Evolutionary conservation across 1,140 invertebrate genomes (phyloP).

Genomic region (Sycobia sp.): DNA sequence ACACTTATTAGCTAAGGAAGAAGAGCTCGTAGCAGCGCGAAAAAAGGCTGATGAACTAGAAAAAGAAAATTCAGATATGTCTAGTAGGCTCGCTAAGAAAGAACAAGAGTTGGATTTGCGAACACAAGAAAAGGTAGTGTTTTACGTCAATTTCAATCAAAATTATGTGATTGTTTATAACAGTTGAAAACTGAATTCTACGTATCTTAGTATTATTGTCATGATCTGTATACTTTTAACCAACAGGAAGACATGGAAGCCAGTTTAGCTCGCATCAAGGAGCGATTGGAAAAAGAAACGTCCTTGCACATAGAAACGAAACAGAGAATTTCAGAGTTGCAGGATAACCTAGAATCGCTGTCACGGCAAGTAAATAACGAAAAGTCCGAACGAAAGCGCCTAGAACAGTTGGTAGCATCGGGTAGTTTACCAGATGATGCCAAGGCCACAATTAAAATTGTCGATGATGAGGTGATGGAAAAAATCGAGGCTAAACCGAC

Average conservation of each 20-base stretch:
- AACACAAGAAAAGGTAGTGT: conserved; percentile 79
- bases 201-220: no score
- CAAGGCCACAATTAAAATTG: conserved; percentile 70
- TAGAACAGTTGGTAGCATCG: conserved; percentile 84
- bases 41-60: conserved; percentile 87
- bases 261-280: conserved; percentile 81
- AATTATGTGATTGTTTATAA: no score
- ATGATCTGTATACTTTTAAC: no score
- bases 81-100: conserved; percentile 85
- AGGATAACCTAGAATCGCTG: conserved; percentile 58
- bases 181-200: no score
- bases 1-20: conserved; percentile 89
- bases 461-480: conserved; percentile 58
- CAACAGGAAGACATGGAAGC: conserved; percentile 84
- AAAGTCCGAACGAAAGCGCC: conserved; percentile 77
- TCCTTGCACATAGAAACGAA: conserved; percentile 85
- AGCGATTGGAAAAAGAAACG: conserved; percentile 88
- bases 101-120: conserved; percentile 90
- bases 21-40: conserved; percentile 85
- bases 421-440: conserved; percentile 92
- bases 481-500: conserved; percentile 54
- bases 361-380: conserved; percentile 77
- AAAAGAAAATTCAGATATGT: conserved; percentile 86
- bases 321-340: conserved; percentile 76
- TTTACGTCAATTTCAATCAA: no score